Percentiles rank a stretch among this genome's conserved stretches.
Conservation (phyloP, 2,113 vertebrate species). For the Takifugu flavidus region DNA sequence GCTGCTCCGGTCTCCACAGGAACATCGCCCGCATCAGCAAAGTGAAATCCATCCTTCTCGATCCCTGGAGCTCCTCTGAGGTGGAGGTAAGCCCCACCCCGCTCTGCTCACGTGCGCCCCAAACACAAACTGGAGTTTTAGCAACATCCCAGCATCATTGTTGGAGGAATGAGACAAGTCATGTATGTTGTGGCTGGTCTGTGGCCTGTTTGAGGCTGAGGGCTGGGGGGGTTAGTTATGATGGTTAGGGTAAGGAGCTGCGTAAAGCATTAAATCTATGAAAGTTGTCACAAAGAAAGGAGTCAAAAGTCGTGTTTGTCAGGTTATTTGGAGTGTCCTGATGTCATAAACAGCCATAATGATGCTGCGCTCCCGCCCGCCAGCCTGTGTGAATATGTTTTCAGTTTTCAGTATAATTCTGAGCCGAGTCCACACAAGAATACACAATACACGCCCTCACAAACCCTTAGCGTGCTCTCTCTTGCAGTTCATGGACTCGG, state of each 20-base stretch:
- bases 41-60: conserved; percentile 81
- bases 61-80: conserved; percentile 79
- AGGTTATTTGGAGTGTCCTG: no score
- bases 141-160: not conserved
- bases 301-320: no score
- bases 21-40: conserved; percentile 83
- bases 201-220: no score
- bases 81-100: conserved; percentile 71
- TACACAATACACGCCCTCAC: no score
- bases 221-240: no score
- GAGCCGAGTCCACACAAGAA: not conserved
- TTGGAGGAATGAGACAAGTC: conserved; percentile 29
- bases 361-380: not conserved
- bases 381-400: not conserved
- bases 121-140: not conserved
- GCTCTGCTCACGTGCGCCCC: not conserved
- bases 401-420: not conserved
- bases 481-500: conserved; percentile 85
- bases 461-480: conserved; percentile 11
- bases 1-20: conserved; percentile 82
- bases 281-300: no score
- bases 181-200: no score
- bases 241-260: no score
- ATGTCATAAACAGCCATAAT: no score
- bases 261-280: no score